Base-by-base conservation (phyloP, 2,797 vertebrate genomes). In the Otus scops region DNA sequence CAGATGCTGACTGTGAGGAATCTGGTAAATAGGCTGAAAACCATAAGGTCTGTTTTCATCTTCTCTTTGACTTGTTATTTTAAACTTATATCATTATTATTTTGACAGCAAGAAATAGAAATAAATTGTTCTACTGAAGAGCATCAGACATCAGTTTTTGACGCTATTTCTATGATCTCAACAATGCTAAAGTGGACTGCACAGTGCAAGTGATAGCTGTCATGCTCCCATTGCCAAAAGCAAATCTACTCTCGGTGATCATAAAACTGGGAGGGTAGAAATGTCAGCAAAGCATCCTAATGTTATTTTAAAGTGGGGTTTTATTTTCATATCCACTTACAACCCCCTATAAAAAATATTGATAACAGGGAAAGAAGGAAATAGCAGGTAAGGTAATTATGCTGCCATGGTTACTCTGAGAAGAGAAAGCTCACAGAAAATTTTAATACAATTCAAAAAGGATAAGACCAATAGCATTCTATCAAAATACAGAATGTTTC, bases 341-440 rank as follows among this genome's bases (percentile, higher is more conserved):
- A 12, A 69, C 13, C 10, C 51, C 11, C 18, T 65, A 69, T 38
- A 61, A 86, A 89, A 90, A 82, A 30, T 65, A 87, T 10, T 91
- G 77, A 43, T 92, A 84, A 87, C 17, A 60, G 32, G 13, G 8
- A 70, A 89, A 77, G 75, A 91, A 92, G 17, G 41, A 94, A 88
- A 83, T 92, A 82, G 12, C 27, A 91, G 43, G 59, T 82, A 82
- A 95, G 67, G 36, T 82, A 92, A 86, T 95, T 95, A 86, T 76
- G 80, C 80, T 94, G 39, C 87, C 70, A 93, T 95, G 93, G 92
- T 94, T 97, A 95, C 85, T 39, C 10, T 0, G 3, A 61, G 59
- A 73, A n/a, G 17, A 74, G 30, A 88, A 90, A 65, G 59, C 59
- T 84, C 43, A 36, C 22, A 57, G 77, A 16, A 86, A 70, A 81